These are phyloP conservation scores for Montipora capitata DNA, from an alignment of 92 coral and sea anemone genomes.

Conservation along the genomic window DNA sequence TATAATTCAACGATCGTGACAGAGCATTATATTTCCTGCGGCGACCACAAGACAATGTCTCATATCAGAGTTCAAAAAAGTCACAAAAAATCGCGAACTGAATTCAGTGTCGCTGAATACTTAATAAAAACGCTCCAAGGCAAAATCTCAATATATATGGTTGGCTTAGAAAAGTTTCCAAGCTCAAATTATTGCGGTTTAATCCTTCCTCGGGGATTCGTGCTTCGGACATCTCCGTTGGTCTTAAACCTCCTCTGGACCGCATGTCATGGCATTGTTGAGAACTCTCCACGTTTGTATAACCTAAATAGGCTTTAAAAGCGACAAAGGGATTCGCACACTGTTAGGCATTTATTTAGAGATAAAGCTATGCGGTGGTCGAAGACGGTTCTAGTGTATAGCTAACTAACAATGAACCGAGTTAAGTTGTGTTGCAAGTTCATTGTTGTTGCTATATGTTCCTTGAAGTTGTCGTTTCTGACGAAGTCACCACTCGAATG, in stretches of 20 bases:
- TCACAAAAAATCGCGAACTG: not conserved
- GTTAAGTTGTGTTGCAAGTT: not conserved
- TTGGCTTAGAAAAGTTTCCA: no score
- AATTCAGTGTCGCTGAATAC: no score
- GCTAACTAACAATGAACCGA: not conserved
- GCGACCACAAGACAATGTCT: slow-evolving; percentile 20
- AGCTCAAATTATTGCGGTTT: not conserved
- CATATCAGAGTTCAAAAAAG: not conserved
- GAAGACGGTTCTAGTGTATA: not conserved
- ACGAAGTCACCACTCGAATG: not conserved
- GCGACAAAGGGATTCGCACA: slow-evolving; percentile 27
- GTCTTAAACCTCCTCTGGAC: not conserved
- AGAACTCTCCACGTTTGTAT: slow-evolving; percentile 46
- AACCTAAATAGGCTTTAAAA: slow-evolving; percentile 48
- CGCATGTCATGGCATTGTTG: slow-evolving; percentile 60
- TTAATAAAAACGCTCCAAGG: not conserved
- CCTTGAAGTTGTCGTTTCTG: not conserved
- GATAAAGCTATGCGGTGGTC: slow-evolving; percentile 53
- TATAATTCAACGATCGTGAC: slow-evolving; percentile 13
- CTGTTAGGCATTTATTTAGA: slow-evolving; percentile 46
- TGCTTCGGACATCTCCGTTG: not conserved
- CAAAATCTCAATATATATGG: not conserved
- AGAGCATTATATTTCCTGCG: slow-evolving; percentile 19
- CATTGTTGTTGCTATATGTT: slow-evolving; percentile 21
- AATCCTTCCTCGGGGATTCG: not conserved